Base-by-base conservation (phyloP, 2,888 invertebrate genomes). In the Hypsopygia costalis region DNA sequence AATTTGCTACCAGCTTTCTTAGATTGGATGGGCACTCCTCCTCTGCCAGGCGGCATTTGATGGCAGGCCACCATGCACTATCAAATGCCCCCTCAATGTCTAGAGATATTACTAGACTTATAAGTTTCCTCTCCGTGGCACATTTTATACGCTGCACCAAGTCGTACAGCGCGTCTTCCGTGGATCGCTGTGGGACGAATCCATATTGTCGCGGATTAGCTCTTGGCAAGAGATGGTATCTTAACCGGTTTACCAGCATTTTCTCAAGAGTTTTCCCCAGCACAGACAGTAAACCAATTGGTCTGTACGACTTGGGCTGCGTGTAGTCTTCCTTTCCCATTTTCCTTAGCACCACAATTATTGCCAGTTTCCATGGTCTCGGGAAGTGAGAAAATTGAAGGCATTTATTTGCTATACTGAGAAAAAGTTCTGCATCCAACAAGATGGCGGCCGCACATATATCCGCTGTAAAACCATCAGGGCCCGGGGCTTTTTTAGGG, bases 401-500 rank as follows among this genome's bases (percentile, higher is more conserved):
- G 9, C 29, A 29, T 4, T n/a, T 1, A 4, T 29, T 29, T 6
- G 1, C 1, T 1, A 29, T 1, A 4, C n/a, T 9, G 1, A 29
- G 29, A 1, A 29, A 29, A 8, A 2, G 5, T 4, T 29, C 29
- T 1, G 29, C n/a, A 4, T 29, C 9, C 1, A 1, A 1, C 1
- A 1, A 1, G 9, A n/a, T n/a, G n/a, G 9, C 29, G 9, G 6
- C 1, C 5, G 6, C 10, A n/a, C 51, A 51, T 4, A 47, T 45
- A 11, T 51, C 47, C 0, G 47, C 44, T 1, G 51, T 48, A 9
- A 47, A 31, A 0, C 46, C 47, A 8, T 51, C 51, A 0, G 30
- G 11, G 1, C 51, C 46, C 0, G 50, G 50, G 1, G 50, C 50
- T 29, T 47, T 50, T 12, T 41, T 46, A 0, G 51, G 44, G 21